Percentiles rank a stretch among this genome's conserved stretches.
Evolutionary conservation across 2,113 vertebrate species (phyloP).

Genomic region (Oreochromis niloticus): DNA sequence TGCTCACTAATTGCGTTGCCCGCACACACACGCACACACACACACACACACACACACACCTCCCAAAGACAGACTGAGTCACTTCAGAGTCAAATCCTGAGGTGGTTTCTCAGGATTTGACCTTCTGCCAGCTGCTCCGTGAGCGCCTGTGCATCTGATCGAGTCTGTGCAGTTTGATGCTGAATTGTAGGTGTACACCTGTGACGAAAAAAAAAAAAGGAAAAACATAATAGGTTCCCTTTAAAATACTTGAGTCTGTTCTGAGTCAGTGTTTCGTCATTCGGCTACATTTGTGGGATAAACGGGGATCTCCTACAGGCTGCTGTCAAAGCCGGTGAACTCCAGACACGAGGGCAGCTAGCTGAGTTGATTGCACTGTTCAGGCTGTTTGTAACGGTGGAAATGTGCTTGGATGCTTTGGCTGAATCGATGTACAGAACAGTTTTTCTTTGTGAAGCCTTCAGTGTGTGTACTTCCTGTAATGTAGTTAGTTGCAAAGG

Average conservation of each 20-base stretch:
- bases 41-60: background rate
- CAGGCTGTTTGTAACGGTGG: background rate
- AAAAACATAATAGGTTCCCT: background rate
- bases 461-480: constrained; percentile 37
- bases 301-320: background rate
- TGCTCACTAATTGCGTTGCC: background rate
- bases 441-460: background rate
- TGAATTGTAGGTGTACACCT: background rate
- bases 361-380: background rate
- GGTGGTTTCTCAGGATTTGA: background rate
- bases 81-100: background rate
- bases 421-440: background rate
- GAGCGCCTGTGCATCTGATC: background rate
- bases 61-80: background rate
- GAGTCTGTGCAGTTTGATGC: background rate
- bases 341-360: background rate
- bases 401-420: background rate
- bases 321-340: background rate
- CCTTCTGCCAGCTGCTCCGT: background rate
- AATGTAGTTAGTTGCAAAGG: constrained; percentile 25
- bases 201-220: background rate
- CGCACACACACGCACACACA: too few relatives aligned
- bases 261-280: background rate
- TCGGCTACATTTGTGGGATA: background rate
- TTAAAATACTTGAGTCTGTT: background rate